These are phyloP conservation scores for Caenorhabditis sp. DNA, from an alignment of 2,888 invertebrate species.

Conservation along the genomic window DNA sequence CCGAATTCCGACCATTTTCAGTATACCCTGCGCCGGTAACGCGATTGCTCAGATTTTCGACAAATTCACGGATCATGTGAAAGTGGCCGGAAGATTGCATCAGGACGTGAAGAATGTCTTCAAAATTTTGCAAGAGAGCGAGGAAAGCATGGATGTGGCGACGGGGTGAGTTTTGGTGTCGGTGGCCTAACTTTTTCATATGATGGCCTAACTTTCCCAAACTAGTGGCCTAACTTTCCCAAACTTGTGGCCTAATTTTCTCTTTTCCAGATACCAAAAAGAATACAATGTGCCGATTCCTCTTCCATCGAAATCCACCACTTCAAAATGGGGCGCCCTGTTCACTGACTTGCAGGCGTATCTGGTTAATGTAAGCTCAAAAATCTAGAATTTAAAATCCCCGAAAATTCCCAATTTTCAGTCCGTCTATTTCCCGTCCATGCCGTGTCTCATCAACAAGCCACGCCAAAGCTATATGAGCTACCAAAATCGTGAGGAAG, in stretches of 20 bases:
- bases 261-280: constrained; percentile 1
- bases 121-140: neutral
- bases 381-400: neutral
- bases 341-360: neutral
- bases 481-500: neutral
- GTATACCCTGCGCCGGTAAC: constrained; percentile 6
- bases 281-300: neutral
- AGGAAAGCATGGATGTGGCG: neutral
- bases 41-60: neutral
- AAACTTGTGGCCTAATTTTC: no score
- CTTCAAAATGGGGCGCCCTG: neutral
- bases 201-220: neutral
- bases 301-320: neutral
- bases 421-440: neutral
- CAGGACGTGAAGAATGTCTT: neutral
- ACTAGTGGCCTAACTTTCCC: neutral
- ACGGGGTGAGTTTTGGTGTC: neutral
- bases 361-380: neutral
- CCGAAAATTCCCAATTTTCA: neutral
- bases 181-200: neutral
- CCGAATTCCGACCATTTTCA: neutral
- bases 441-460: constrained; percentile 6
- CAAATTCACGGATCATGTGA: neutral
- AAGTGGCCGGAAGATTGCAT: neutral
- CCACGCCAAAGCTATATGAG: no score